Percentiles rank a stretch among this genome's conserved stretches.
Conservation (phyloP, 2,113 vertebrate species). For the Crotophaga sulcirostris region DNA sequence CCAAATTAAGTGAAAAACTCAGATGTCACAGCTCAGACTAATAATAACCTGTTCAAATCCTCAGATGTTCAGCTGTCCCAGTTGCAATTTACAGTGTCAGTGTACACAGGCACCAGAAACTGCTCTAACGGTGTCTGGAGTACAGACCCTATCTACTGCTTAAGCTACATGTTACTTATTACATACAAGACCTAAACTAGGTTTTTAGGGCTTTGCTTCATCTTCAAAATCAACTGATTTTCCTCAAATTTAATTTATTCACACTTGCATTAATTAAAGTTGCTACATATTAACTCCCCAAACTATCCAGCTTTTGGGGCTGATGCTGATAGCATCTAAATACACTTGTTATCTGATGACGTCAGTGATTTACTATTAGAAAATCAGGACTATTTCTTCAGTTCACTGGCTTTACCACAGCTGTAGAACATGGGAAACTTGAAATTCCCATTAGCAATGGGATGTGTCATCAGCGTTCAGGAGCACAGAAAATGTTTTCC, state of each 20-base stretch:
- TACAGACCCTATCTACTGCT: background rate
- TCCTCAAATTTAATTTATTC: background rate
- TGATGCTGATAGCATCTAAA: background rate
- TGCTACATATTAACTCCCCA: background rate
- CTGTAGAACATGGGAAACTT: background rate
- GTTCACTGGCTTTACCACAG: background rate
- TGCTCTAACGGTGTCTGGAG: background rate
- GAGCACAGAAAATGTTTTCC: background rate
- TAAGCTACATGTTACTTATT: rapidly evolving
- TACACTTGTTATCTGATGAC: background rate
- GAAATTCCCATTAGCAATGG: background rate
- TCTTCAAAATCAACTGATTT: no score
- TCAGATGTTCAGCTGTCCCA: background rate
- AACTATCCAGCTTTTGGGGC: background rate
- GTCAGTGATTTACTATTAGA: background rate
- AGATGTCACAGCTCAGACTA: background rate
- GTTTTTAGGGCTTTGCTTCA: no score
- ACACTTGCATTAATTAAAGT: background rate
- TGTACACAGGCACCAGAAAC: background rate
- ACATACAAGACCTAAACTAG: background rate
- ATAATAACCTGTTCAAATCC: background rate
- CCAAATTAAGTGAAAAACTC: background rate
- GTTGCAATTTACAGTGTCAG: background rate
- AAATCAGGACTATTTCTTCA: background rate
- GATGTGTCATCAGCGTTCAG: background rate